These are phyloP conservation scores for Proteles cristata DNA, from an alignment of 2,113 vertebrate genomes.

Conservation along the genomic window DNA sequence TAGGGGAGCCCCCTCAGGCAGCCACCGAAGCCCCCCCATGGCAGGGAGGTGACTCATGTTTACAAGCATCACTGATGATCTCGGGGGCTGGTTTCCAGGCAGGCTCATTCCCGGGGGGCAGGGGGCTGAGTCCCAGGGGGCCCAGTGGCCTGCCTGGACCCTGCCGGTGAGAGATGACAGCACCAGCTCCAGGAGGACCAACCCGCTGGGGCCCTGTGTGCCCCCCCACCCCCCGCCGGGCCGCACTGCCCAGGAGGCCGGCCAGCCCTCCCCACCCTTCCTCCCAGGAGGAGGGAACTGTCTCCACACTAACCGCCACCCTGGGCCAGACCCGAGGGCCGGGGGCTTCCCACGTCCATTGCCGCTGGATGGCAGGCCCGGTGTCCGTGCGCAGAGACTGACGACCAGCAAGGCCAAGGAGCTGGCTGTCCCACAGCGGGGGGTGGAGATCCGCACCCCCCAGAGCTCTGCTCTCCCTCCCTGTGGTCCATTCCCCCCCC, in stretches of 20 bases:
- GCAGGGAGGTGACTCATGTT: neutral
- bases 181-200: neutral
- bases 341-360: fast-evolving
- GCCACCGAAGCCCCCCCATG: neutral
- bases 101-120: fast-evolving
- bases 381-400: fast-evolving
- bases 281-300: neutral
- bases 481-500: neutral
- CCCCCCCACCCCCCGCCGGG: neutral
- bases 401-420: neutral
- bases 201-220: neutral
- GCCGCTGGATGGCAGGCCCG: too few relatives aligned
- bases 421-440: fast-evolving
- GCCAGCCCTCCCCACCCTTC: neutral
- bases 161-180: neutral
- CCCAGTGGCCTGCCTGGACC: neutral
- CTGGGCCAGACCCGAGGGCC: neutral
- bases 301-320: too few relatives aligned
- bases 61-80: neutral
- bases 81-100: too few relatives aligned
- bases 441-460: neutral
- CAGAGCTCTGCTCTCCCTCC: neutral
- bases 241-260: neutral
- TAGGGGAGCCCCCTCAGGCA: fast-evolving
- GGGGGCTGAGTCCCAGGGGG: fast-evolving